These are phyloP conservation scores for Parauchenoglanis ngamensis DNA, from an alignment of 2,797 vertebrate genomes.

Conservation along the genomic window DNA sequence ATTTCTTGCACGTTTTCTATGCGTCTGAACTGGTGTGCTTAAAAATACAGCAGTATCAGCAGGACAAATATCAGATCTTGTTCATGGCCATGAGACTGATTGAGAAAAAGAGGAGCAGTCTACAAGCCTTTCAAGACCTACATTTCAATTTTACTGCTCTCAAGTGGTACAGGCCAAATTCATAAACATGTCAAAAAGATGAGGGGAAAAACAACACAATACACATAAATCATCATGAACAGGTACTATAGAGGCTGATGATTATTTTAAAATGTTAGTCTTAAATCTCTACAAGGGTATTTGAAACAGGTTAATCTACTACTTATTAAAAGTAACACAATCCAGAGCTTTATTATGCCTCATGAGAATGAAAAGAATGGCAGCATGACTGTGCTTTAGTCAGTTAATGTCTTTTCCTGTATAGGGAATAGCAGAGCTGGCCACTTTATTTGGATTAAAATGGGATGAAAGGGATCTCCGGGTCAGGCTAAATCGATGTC, in stretches of 20 bases:
- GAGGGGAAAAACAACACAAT: background rate
- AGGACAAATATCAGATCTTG: background rate
- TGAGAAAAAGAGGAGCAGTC: background rate
- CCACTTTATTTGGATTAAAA: conserved; percentile 46
- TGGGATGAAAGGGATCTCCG: conserved; percentile 45
- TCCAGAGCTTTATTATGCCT: conserved; percentile 18
- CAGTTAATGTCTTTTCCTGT: conserved; percentile 45
- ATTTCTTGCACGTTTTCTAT: background rate
- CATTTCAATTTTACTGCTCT: background rate
- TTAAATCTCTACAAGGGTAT: conserved; percentile 2
- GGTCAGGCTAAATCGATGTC: conserved; percentile 36
- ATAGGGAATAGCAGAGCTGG: conserved; percentile 42
- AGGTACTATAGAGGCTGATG: conserved; percentile 1
- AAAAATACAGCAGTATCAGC: background rate
- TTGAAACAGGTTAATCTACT: conserved; percentile 22
- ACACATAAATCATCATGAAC: background rate
- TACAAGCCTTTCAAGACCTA: background rate
- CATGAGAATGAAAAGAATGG: conserved; percentile 8
- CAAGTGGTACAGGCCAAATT: background rate
- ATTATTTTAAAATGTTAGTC: conserved; percentile 1
- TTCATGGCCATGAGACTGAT: background rate
- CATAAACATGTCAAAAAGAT: background rate
- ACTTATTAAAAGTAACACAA: conserved; percentile 16
- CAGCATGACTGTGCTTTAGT: conserved; percentile 26
- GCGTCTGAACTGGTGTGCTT: background rate